A percentile compares a stretch with the other conserved stretches of the same genome.
Conservation (phyloP, 23 tunicate genomes). For the Styela plicata region DNA sequence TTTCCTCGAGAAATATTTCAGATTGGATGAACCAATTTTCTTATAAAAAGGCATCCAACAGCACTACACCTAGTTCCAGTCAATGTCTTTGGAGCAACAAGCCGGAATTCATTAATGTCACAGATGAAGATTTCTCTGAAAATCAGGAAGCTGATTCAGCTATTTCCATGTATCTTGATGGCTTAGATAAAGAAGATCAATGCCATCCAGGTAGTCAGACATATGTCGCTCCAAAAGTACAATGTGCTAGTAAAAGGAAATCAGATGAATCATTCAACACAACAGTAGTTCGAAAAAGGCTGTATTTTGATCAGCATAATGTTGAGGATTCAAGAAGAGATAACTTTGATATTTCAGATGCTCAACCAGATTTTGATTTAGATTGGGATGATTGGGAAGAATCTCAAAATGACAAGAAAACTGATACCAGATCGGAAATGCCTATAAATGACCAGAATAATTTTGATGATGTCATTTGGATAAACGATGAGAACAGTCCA, state of each 20-base stretch:
- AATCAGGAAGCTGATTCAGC: conserved; percentile 10
- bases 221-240: not conserved
- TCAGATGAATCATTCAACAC: not conserved
- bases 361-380: not conserved
- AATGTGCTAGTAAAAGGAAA: not conserved
- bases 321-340: not conserved
- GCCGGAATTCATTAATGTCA: not conserved
- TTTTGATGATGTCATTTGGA: not conserved
- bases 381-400: not conserved
- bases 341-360: not conserved
- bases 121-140: not conserved
- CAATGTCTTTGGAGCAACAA: not conserved
- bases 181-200: not conserved
- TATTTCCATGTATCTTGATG: conserved; percentile 13
- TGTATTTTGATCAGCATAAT: not conserved
- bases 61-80: not conserved
- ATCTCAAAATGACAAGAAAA: too few species aligned
- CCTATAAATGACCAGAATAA: too few species aligned
- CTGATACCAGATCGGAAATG: too few species aligned
- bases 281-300: not conserved
- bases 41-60: not conserved
- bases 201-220: not conserved
- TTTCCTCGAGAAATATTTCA: not conserved
- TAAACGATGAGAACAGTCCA: not conserved
- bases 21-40: not conserved